Evolutionary conservation across 2,797 vertebrate genomes (phyloP).

Genomic region (Rhinophrynus dorsalis): DNA sequence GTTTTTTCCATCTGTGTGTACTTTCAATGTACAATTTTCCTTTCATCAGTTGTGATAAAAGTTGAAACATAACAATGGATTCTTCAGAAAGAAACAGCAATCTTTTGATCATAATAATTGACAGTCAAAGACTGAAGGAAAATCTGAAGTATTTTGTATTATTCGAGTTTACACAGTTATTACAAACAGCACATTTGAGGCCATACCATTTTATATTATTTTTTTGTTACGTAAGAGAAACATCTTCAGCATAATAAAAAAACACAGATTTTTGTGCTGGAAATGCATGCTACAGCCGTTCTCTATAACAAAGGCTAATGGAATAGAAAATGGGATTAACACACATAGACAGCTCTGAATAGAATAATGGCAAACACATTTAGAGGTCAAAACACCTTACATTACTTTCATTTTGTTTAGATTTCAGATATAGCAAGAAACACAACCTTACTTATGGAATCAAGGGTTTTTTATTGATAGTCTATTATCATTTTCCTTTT

Average conservation of each 20-base stretch:
- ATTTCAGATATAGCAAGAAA: background rate
- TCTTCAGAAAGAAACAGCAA: background rate
- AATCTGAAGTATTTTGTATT: background rate
- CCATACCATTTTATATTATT: too few relatives aligned
- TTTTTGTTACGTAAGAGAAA: background rate
- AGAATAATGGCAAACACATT: background rate
- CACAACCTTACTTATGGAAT: background rate
- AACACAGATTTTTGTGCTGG: conserved; percentile 3
- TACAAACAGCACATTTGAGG: background rate
- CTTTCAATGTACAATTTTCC: background rate
- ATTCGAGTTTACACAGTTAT: background rate
- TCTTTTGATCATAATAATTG: background rate
- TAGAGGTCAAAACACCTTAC: background rate
- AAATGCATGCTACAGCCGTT: background rate
- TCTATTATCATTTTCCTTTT: background rate
- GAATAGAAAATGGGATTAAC: conserved; percentile 25
- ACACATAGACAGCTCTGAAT: conserved; percentile 1
- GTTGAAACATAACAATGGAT: background rate
- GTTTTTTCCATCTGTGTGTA: too few relatives aligned
- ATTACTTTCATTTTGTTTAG: background rate
- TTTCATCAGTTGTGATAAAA: background rate
- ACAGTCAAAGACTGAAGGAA: background rate
- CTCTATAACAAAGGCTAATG: conserved; percentile 28
- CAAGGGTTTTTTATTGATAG: background rate
- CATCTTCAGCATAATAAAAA: background rate